Percentiles rank a stretch among this genome's conserved stretches.
These are phyloP conservation scores for Tetrax tetrax DNA, from an alignment of 2,113 vertebrate species.

Conservation along the genomic window DNA sequence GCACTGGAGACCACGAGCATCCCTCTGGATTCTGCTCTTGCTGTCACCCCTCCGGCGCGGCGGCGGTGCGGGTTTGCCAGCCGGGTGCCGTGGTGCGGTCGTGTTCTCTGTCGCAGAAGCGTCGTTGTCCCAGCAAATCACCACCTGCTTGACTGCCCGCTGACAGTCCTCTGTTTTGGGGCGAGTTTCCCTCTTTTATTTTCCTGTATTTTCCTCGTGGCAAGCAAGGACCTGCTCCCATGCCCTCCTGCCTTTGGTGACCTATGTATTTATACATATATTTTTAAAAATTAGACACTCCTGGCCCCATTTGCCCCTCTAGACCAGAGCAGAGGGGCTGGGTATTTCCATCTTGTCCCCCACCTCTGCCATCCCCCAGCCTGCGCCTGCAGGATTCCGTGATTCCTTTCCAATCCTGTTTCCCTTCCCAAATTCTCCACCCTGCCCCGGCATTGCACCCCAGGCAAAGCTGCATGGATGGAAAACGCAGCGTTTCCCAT, in stretches of 20 bases:
- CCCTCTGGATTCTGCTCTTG: neutral
- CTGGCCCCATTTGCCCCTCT: neutral
- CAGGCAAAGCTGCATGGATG: neutral
- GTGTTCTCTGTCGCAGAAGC: neutral
- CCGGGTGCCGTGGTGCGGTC: rapidly evolving
- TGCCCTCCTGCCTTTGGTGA: neutral
- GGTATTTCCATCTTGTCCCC: neutral
- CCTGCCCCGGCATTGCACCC: neutral
- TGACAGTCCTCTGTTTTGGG: neutral
- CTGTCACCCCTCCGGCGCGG: neutral
- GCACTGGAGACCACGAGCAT: neutral
- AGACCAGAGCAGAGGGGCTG: neutral
- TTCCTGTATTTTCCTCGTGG: neutral
- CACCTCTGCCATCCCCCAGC: neutral
- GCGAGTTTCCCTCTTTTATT: neutral
- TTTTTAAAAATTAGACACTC: neutral
- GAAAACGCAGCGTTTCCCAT: neutral
- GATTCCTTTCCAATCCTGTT: neutral
- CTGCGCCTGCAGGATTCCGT: neutral
- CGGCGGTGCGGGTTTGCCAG: rapidly evolving
- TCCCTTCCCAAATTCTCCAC: neutral
- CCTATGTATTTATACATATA: neutral
- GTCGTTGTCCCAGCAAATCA: slow-evolving; percentile 41
- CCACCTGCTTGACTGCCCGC: neutral
- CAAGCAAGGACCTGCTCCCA: neutral